Evolutionary conservation across 2,888 invertebrate species (phyloP).

Genomic region (Melipona beecheii): DNA sequence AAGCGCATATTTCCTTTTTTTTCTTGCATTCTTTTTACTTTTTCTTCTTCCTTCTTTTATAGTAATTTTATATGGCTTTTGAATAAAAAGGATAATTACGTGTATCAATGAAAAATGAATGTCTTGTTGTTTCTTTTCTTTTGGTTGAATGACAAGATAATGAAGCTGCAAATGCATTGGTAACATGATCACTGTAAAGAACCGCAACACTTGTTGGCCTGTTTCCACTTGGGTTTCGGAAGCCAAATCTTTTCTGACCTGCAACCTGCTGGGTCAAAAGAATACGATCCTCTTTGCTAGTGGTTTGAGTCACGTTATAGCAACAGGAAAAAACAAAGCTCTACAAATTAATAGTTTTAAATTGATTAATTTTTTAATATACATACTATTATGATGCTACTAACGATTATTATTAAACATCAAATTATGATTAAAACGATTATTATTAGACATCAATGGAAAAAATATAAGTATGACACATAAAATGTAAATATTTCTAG

Average conservation of each 20-base stretch:
- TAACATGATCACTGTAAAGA: slow-evolving; percentile 50
- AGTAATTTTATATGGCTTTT: not conserved
- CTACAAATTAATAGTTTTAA: not conserved
- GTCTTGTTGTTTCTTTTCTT: not conserved
- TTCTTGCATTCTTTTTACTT: too few relatives aligned
- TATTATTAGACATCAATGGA: not conserved
- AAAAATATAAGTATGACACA: not conserved
- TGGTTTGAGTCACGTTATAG: not conserved
- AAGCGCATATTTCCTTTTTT: slow-evolving; percentile 18
- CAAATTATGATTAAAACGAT: too few relatives aligned
- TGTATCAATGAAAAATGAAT: not conserved
- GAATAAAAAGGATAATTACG: not conserved
- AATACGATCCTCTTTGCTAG: not conserved
- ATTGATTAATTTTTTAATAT: not conserved
- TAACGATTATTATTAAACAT: not conserved
- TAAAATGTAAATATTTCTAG: not conserved
- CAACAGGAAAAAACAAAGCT: not conserved
- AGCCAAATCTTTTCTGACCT: slow-evolving; percentile 55
- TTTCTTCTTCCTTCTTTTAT: not conserved
- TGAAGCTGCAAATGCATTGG: slow-evolving; percentile 24
- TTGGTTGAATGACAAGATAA: not conserved
- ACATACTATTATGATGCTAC: not conserved
- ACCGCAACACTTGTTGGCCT: slow-evolving; percentile 62
- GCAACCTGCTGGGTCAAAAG: slow-evolving; percentile 56
- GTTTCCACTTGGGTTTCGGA: slow-evolving; percentile 61